phyloP scores from a whole-genome alignment of 2,888 invertebrate species.

The Volucella inflata region DNA sequence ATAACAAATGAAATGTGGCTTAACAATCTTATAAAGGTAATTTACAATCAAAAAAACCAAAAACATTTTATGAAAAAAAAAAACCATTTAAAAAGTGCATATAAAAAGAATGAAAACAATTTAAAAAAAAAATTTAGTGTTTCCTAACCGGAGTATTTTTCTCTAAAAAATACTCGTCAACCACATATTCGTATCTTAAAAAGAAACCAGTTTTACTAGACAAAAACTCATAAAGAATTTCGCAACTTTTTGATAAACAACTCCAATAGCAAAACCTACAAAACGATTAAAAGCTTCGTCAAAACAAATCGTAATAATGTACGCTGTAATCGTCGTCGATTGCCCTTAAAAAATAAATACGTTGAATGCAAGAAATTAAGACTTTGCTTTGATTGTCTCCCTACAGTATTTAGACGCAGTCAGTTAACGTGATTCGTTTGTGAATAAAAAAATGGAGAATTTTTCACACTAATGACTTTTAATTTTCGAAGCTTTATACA shows the following conservation, averaged over 20 bases:
- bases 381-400: no score
- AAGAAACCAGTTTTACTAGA: slow-evolving; percentile 56
- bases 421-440: no score
- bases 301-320: slow-evolving; percentile 47
- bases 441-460: no score
- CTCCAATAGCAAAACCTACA: slow-evolving; percentile 30
- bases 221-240: slow-evolving; percentile 55
- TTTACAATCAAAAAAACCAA: not conserved
- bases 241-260: slow-evolving; percentile 40
- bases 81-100: no score
- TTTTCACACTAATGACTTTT: no score
- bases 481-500: no score
- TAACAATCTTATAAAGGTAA: not conserved
- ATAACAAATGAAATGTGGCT: slow-evolving; percentile 6
- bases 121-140: not conserved
- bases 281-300: slow-evolving; percentile 51
- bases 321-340: slow-evolving; percentile 50
- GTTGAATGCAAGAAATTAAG: no score
- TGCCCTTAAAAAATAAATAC: slow-evolving; percentile 45
- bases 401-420: no score
- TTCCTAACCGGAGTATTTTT: slow-evolving; percentile 40
- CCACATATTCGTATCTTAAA: not conserved
- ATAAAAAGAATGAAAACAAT: no score
- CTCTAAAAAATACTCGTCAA: not conserved
- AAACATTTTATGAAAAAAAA: no score